Evolutionary conservation across 2,113 vertebrate species (phyloP), one percentile per base, ranked within the genome.

Genomic region (Thoracochromis brauschi): DNA sequence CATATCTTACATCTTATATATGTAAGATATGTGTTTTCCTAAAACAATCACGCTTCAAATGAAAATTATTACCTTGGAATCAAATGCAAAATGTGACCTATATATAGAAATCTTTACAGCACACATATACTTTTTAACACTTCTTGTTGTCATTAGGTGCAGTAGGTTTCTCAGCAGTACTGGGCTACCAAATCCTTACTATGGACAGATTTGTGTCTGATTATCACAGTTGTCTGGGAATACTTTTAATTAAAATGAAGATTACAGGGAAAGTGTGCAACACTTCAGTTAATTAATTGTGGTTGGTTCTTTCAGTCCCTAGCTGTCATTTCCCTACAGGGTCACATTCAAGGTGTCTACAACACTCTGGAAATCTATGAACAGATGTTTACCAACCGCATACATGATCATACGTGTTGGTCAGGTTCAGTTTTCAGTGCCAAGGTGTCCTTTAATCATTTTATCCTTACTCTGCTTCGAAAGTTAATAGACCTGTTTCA

Each of bases 171-270:
- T 89, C 57, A 54, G 26, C 71, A 80, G 53, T 38, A 53, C n/a
- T 31, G 35, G 19, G 49, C 45, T 81, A 35, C 87, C 60, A 85
- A 79, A 83, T 79, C 24, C 19, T 81, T 3, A 42, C 84, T 58
- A 6, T 68, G 31, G 65, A 63, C 45, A 73, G 81, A 86, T 54
- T 89, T 84, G 24, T 65, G 49, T 84, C 78, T 90, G 83, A 93
- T 94, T 87, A 90, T 87, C 80, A 80, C 31, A 17, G 86, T 85
- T 88, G 87, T 92, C 89, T 90, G 90, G 90, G 86, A 95, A 90
- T 91, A 80, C 85, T 89, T 94, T 88, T 93, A 91, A 95, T 95
- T 92, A 91, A 93, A 91, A 65, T 83, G 26, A 87, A 93, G 88
- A 91, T 93, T 81, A 87, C 80, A 51, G 47, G 31, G 54, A 86